Evolutionary conservation across 2,113 vertebrate species (phyloP).

Genomic region (Myanophis thanlyinensis): DNA sequence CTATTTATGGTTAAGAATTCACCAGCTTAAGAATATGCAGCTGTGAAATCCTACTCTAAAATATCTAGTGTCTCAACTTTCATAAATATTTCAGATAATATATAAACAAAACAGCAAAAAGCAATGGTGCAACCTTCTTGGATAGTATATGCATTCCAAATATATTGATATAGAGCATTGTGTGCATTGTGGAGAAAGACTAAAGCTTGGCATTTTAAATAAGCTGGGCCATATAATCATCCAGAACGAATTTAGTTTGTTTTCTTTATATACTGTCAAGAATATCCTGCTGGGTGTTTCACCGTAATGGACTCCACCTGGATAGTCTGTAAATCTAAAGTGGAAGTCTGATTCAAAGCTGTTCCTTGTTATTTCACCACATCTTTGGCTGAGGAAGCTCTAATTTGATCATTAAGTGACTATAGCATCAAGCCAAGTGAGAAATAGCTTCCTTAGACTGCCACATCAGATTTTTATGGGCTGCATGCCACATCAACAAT

Average conservation of each 20-base stretch:
- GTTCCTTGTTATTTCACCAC: conserved; percentile 29
- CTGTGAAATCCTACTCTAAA: conserved; percentile 58
- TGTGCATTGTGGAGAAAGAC: conserved; percentile 25
- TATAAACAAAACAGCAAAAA: conserved; percentile 58
- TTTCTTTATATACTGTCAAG: conserved; percentile 64
- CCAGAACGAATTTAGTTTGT: conserved; percentile 62
- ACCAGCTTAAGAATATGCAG: conserved; percentile 39
- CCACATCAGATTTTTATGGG: neutral
- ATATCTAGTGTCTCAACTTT: conserved; percentile 55
- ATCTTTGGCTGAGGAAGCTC: conserved; percentile 51
- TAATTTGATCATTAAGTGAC: conserved; percentile 58
- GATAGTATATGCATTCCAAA: conserved; percentile 45
- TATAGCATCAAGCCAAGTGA: conserved; percentile 34
- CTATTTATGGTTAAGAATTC: conserved; percentile 56
- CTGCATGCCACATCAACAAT: neutral
- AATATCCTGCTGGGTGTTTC: conserved; percentile 60
- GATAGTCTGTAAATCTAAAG: conserved; percentile 60
- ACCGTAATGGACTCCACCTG: conserved; percentile 68
- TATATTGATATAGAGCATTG: conserved; percentile 22
- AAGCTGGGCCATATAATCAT: conserved; percentile 42
- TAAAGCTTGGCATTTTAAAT: conserved; percentile 52
- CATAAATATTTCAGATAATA: conserved; percentile 69
- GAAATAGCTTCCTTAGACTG: conserved; percentile 11
- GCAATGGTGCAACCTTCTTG: conserved; percentile 52
- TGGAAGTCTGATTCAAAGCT: neutral